Evolutionary conservation across 2,888 invertebrate genomes (phyloP).

Genomic region (Cerastoderma edule): DNA sequence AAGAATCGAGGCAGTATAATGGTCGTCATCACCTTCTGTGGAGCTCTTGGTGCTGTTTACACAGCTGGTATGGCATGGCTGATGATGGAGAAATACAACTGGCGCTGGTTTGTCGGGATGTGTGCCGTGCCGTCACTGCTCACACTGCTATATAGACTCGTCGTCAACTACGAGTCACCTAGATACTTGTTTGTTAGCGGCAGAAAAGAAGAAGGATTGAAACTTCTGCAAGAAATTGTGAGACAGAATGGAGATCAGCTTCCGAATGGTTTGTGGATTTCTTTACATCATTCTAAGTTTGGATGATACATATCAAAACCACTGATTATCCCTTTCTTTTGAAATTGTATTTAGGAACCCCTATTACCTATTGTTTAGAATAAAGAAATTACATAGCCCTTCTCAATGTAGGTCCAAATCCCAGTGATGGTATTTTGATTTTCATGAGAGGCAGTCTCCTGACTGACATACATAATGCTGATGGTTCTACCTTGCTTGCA

Average conservation of each 20-base stretch:
- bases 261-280: conserved; percentile 54
- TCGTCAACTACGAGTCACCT: conserved; percentile 71
- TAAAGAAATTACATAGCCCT: too few species aligned
- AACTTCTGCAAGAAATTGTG: conserved; percentile 69
- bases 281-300: too few species aligned
- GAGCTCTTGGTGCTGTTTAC: conserved; percentile 75
- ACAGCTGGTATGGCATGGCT: conserved; percentile 75
- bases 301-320: too few species aligned
- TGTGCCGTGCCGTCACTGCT: conserved; percentile 71
- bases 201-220: conserved; percentile 57
- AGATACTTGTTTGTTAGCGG: conserved; percentile 73
- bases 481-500: too few species aligned
- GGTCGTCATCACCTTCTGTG: conserved; percentile 77
- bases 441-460: too few species aligned
- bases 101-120: conserved; percentile 73
- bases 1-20: conserved; percentile 71
- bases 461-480: too few species aligned
- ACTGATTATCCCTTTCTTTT: too few species aligned
- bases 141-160: conserved; percentile 61
- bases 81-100: conserved; percentile 68
- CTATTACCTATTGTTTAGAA: too few species aligned
- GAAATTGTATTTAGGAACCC: too few species aligned
- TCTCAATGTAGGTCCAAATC: too few species aligned
- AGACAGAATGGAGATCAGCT: conserved; percentile 58
- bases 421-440: too few species aligned